These are phyloP conservation scores for Aphelenchoides besseyi DNA, from an alignment of 1,140 invertebrate species.

Conservation along the genomic window DNA sequence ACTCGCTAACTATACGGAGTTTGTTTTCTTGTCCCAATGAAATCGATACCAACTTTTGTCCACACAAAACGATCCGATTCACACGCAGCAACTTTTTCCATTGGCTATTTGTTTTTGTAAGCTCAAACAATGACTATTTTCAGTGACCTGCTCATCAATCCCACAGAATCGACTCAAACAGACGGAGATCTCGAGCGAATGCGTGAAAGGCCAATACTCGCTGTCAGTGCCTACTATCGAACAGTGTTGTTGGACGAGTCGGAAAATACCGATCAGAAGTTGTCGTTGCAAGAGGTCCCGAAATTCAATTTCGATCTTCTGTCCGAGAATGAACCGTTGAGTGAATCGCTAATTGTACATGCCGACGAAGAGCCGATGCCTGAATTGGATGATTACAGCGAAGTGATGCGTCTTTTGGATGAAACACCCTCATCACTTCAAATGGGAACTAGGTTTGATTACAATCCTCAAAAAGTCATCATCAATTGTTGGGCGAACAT, in stretches of 20 bases:
- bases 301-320: neutral
- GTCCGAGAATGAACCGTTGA: conserved; percentile 1
- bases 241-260: conserved; percentile 14
- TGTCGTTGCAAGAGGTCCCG: neutral
- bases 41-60: no score
- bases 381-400: conserved; percentile 14
- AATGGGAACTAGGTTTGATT: conserved; percentile 22
- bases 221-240: conserved; percentile 10
- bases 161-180: conserved; percentile 3
- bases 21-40: no score
- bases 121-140: no score
- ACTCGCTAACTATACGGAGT: no score
- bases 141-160: neutral
- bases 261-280: neutral
- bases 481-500: no score
- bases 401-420: conserved; percentile 9
- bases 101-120: no score
- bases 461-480: no score
- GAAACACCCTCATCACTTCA: neutral
- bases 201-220: neutral
- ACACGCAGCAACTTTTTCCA: no score
- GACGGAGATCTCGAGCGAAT: conserved; percentile 7
- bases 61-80: no score
- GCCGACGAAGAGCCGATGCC: neutral
- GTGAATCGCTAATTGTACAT: conserved; percentile 5